Conservation (phyloP, 1,140 invertebrate species). For the Venturia canescens region DNA sequence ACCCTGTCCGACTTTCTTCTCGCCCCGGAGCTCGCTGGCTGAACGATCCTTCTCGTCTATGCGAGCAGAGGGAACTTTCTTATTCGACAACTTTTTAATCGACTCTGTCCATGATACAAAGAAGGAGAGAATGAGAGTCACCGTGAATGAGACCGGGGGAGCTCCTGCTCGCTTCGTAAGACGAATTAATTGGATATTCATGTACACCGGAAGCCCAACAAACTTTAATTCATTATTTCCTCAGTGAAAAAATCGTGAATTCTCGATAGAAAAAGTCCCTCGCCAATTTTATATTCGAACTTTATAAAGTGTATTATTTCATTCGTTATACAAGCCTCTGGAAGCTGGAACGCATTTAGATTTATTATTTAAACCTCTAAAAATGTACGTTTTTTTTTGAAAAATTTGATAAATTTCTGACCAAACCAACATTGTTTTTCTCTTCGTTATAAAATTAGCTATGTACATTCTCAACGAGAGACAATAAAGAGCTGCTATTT, state of each 20-base stretch:
- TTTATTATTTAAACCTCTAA: too few species aligned
- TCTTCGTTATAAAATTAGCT: too few species aligned
- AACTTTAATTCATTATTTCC: slow-evolving; percentile 29
- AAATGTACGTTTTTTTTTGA: too few species aligned
- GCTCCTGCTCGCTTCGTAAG: background rate
- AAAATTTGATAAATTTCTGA: too few species aligned
- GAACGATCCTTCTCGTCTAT: background rate
- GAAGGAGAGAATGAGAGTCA: slow-evolving; percentile 1
- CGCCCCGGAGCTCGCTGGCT: background rate
- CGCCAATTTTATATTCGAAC: too few species aligned
- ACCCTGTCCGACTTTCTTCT: slow-evolving; percentile 28
- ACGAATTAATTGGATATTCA: slow-evolving; percentile 35
- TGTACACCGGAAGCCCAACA: background rate
- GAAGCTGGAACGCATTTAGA: too few species aligned
- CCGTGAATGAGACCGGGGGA: background rate
- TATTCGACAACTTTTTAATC: slow-evolving; percentile 43
- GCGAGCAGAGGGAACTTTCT: slow-evolving; percentile 30
- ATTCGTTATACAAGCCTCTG: too few species aligned
- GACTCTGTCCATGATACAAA: slow-evolving; percentile 17
- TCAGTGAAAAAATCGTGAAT: background rate
- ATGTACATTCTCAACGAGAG: too few species aligned
- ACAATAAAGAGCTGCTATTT: background rate
- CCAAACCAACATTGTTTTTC: too few species aligned
- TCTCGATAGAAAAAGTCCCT: background rate
- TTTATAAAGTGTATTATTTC: too few species aligned